Evolutionary conservation across 2,888 invertebrate species (phyloP).

Genomic region (Girardia tigrina): DNA sequence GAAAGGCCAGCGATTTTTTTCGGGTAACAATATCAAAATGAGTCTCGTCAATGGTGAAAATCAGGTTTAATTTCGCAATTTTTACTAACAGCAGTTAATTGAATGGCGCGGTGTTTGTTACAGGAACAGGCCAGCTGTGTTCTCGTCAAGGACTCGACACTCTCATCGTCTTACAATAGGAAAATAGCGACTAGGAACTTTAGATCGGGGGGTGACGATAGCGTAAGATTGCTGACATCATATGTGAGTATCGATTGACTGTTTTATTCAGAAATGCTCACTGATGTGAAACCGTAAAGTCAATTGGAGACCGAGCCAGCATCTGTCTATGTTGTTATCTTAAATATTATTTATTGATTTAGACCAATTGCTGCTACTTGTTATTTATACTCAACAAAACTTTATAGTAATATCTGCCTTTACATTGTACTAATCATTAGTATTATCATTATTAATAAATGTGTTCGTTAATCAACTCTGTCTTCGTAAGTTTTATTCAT

Average conservation of each 20-base stretch:
- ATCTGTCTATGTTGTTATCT: no score
- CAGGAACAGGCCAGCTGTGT: neutral
- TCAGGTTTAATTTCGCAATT: neutral
- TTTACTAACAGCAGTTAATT: neutral
- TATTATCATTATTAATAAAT: no score
- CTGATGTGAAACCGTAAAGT: no score
- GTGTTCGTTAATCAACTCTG: no score
- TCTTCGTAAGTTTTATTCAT: no score
- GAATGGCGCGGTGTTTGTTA: neutral
- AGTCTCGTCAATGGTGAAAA: constrained; percentile 9
- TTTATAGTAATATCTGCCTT: no score
- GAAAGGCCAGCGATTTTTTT: constrained; percentile 31
- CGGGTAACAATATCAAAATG: constrained; percentile 21
- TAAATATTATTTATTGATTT: no score
- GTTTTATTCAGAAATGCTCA: neutral
- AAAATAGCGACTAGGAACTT: neutral
- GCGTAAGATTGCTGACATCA: neutral
- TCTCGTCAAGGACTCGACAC: neutral
- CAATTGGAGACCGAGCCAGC: no score
- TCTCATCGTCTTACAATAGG: neutral
- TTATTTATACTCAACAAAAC: no score
- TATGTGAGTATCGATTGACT: neutral
- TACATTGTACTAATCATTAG: no score
- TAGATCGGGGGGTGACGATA: neutral
- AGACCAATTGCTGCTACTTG: no score